These are phyloP conservation scores for Parasteatoda lunata DNA, from an alignment of 2,888 invertebrate species.

Conservation along the genomic window DNA sequence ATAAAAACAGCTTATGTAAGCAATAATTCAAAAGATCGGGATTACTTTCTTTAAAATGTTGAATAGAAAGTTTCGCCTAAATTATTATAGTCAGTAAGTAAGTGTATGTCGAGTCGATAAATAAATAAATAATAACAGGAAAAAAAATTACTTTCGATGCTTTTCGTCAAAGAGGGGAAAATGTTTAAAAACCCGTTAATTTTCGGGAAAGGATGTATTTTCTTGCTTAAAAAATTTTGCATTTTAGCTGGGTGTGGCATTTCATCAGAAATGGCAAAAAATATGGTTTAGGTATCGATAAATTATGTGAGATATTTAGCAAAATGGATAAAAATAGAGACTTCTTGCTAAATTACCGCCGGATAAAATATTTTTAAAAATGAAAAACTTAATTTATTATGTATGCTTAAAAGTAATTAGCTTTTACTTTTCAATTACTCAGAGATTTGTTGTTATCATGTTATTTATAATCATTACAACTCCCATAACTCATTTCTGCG, in stretches of 20 bases:
- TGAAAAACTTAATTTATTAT: too few relatives aligned
- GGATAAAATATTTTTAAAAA: too few relatives aligned
- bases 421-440: too few relatives aligned
- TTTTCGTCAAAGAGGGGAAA: not conserved
- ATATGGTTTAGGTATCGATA: slow-evolving; percentile 15
- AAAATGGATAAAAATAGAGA: slow-evolving; percentile 12
- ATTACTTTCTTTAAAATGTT: slow-evolving; percentile 8
- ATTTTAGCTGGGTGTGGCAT: slow-evolving; percentile 20
- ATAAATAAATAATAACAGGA: not conserved
- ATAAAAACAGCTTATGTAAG: not conserved
- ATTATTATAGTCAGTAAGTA: slow-evolving; percentile 14
- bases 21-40: slow-evolving; percentile 1
- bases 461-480: too few relatives aligned
- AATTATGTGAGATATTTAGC: slow-evolving; percentile 17
- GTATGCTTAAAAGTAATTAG: too few relatives aligned
- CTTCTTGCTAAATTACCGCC: too few relatives aligned
- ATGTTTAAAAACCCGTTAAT: slow-evolving; percentile 30
- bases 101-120: not conserved
- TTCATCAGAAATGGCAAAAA: slow-evolving; percentile 33
- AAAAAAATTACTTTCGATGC: not conserved
- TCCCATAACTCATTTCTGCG: too few relatives aligned
- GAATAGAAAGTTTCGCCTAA: not conserved
- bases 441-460: too few relatives aligned
- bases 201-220: slow-evolving; percentile 9
- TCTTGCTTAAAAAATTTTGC: not conserved